A percentile compares a stretch with the other conserved stretches of the same genome.
phyloP scores from a whole-genome alignment of 2,888 invertebrate species.

The Phalera bucephala region DNA sequence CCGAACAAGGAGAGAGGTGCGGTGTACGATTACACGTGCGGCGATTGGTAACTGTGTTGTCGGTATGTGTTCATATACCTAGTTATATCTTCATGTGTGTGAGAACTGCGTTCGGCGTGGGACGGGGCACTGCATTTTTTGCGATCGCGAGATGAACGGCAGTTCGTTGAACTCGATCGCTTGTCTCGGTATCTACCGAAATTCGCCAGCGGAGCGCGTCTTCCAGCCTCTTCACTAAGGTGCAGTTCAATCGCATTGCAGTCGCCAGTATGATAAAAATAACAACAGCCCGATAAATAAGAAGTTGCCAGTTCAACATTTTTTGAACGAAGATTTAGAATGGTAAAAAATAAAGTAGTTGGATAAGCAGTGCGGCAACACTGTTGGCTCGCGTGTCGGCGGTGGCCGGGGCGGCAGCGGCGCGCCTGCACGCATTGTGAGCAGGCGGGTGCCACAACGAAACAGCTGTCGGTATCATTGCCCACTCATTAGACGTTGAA shows the following conservation, averaged over 20 bases:
- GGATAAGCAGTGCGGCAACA: constrained; percentile 32
- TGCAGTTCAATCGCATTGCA: constrained; percentile 21
- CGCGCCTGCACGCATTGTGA: constrained; percentile 57
- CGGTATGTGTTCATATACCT: constrained; percentile 52
- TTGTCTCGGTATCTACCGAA: constrained; percentile 70
- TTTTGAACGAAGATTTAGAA: constrained; percentile 1
- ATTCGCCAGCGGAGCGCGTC: constrained; percentile 71
- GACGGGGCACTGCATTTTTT: constrained; percentile 81
- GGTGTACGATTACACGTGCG: constrained; percentile 61
- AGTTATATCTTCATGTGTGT: constrained; percentile 51
- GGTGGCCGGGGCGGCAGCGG: constrained; percentile 24
- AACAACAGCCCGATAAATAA: constrained; percentile 13
- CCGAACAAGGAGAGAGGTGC: constrained; percentile 60
- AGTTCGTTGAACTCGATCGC: constrained; percentile 69
- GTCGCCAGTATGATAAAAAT: constrained; percentile 10
- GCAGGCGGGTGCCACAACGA: constrained; percentile 51
- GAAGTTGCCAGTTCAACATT: background rate
- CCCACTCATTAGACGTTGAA: constrained; percentile 50
- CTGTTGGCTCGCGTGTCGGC: constrained; percentile 43
- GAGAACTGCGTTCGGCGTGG: constrained; percentile 75
- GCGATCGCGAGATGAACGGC: constrained; percentile 72
- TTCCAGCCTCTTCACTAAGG: constrained; percentile 36
- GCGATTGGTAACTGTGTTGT: constrained; percentile 64
- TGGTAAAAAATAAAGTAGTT: constrained; percentile 9
- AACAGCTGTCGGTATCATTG: constrained; percentile 52